phyloP scores from a whole-genome alignment of 1,140 invertebrate species.

The Agrypnia vestita region DNA sequence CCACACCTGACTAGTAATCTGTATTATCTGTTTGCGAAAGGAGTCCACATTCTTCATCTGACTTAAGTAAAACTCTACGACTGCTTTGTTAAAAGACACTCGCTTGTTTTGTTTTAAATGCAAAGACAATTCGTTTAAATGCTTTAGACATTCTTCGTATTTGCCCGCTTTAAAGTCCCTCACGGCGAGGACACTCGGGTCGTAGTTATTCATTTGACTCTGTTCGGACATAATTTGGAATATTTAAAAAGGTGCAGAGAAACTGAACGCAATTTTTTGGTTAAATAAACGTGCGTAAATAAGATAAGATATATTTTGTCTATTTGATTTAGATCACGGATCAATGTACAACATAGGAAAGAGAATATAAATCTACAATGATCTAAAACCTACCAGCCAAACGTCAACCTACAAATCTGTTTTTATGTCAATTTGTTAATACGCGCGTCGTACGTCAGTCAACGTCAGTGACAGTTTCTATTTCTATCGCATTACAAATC shows the following conservation, averaged over 20 bases:
- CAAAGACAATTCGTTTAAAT: conserved; percentile 42
- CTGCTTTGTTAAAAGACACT: conserved; percentile 75
- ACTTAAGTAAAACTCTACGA: conserved; percentile 82
- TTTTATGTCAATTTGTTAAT: neutral
- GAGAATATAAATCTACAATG: too few species aligned
- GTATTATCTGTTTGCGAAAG: conserved; percentile 79
- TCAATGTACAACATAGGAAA: too few species aligned
- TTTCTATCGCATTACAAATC: too few species aligned
- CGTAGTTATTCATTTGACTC: conserved; percentile 11
- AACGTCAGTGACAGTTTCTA: conserved; percentile 3
- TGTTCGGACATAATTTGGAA: conserved; percentile 5
- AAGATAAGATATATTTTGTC: neutral
- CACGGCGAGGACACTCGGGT: conserved; percentile 47
- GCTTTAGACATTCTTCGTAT: conserved; percentile 50
- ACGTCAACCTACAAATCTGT: conserved; percentile 20
- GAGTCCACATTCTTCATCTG: conserved; percentile 81
- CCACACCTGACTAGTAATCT: conserved; percentile 76
- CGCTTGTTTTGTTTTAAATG: conserved; percentile 45
- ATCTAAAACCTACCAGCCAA: too few species aligned
- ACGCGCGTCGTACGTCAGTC: neutral
- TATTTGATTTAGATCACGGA: too few species aligned
- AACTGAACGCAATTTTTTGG: neutral
- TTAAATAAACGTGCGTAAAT: neutral
- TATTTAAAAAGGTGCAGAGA: neutral
- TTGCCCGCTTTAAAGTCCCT: conserved; percentile 49